These are phyloP conservation scores for Poecilia picta DNA, from an alignment of 2,797 vertebrate species.

Conservation along the genomic window DNA sequence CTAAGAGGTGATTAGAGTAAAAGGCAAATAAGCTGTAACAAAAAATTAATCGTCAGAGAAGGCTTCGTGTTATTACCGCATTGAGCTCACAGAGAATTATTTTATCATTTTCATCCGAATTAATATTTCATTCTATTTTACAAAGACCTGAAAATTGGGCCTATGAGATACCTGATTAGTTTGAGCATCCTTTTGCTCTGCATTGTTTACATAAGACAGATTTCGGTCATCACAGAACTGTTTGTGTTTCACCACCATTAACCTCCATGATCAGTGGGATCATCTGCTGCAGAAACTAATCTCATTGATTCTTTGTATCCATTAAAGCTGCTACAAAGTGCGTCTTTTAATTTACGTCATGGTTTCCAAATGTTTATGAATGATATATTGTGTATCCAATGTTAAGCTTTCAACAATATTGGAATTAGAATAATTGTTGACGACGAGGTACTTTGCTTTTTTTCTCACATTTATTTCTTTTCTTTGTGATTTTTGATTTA, in stretches of 20 bases:
- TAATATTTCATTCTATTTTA: not conserved
- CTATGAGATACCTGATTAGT: too few species aligned
- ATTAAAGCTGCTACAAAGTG: not conserved
- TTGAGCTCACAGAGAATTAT: not conserved
- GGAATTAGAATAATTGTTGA: not conserved
- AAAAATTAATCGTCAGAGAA: not conserved
- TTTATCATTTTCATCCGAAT: not conserved
- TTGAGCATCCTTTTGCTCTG: not conserved
- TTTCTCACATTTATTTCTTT: not conserved
- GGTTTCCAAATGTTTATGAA: not conserved
- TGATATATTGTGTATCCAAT: not conserved
- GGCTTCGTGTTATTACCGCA: not conserved
- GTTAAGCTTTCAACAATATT: not conserved
- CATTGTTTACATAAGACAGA: not conserved
- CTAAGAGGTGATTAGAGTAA: not conserved
- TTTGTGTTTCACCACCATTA: not conserved
- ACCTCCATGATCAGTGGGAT: not conserved
- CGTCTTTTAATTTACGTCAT: not conserved
- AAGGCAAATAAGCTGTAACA: not conserved
- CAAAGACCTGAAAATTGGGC: not conserved
- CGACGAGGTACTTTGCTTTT: not conserved
- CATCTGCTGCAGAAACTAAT: not conserved
- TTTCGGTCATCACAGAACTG: not conserved
- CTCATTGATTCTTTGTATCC: not conserved
- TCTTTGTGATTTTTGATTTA: not conserved